phyloP scores from a whole-genome alignment of 35 echinoderm and acorn worm genomes.

The Heliocidaris erythrogramma region DNA sequence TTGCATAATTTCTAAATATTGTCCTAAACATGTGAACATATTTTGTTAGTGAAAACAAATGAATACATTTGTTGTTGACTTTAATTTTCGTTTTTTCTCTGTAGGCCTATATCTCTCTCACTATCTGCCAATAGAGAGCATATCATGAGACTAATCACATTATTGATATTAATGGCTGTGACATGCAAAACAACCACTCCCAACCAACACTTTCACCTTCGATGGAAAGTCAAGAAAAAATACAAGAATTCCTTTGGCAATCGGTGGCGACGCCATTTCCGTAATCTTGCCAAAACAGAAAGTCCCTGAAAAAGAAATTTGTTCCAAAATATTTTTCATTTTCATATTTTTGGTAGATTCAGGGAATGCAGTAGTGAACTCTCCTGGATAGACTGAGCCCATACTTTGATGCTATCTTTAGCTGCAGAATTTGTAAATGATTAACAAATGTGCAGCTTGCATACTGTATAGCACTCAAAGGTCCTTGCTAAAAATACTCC shows the following conservation, averaged over 20 bases:
- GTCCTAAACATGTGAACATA: not conserved
- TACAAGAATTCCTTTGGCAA: not conserved
- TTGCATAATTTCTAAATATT: not conserved
- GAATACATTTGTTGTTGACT: not conserved
- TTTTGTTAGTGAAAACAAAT: not conserved
- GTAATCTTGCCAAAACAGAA: not conserved
- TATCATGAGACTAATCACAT: too few relatives aligned
- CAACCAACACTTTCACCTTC: not conserved
- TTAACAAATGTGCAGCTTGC: slow-evolving; percentile 38
- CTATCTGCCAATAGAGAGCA: too few relatives aligned
- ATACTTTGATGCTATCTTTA: slow-evolving; percentile 31
- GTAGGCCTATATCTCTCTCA: not conserved
- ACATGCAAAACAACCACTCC: not conserved
- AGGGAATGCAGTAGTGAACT: not conserved
- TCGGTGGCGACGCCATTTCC: not conserved
- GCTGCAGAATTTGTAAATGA: slow-evolving; percentile 46
- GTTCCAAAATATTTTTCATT: not conserved
- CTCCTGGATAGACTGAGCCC: not conserved
- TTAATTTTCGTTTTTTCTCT: not conserved
- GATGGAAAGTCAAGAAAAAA: not conserved
- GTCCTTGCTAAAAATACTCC: not conserved
- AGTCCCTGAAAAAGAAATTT: not conserved
- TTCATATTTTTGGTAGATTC: not conserved
- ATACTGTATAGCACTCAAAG: slow-evolving; percentile 23
- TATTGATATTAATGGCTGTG: too few relatives aligned